phyloP scores from a whole-genome alignment of 2,113 vertebrate species.

The Todiramphus chloris region DNA sequence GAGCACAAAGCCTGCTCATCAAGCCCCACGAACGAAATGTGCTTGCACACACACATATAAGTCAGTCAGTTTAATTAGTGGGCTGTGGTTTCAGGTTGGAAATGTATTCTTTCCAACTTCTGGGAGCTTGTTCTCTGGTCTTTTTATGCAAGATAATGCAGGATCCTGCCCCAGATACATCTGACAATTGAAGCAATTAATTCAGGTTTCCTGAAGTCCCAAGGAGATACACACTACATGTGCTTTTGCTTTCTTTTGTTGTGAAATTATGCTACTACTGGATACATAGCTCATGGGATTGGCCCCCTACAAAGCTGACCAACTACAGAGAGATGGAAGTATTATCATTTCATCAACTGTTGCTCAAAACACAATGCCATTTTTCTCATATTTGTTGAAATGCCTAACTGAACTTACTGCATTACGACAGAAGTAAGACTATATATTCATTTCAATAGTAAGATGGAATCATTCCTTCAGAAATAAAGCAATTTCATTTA shows the following conservation, averaged over 20 bases:
- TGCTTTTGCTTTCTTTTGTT: not conserved
- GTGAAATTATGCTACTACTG: not conserved
- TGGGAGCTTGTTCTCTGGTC: not conserved
- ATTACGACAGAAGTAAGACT: not conserved
- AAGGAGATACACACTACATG: not conserved
- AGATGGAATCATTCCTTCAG: not conserved
- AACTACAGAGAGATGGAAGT: not conserved
- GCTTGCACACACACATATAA: not conserved
- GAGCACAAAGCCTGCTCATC: not conserved
- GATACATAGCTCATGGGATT: not conserved
- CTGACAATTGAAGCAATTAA: not conserved
- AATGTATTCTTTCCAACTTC: not conserved
- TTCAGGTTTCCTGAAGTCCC: not conserved
- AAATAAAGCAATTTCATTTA: conserved; percentile 26
- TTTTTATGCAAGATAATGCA: not conserved
- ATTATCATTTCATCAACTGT: not conserved
- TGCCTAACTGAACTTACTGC: not conserved
- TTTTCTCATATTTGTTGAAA: not conserved
- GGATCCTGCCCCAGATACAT: not conserved
- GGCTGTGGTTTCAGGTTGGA: not conserved
- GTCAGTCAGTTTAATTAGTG: not conserved
- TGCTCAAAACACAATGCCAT: not conserved
- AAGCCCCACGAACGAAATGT: not conserved
- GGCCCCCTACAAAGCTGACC: not conserved
- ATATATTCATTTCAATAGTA: not conserved